Base-by-base conservation (phyloP, 2,888 invertebrate species). In the Zonitis immaculata region DNA sequence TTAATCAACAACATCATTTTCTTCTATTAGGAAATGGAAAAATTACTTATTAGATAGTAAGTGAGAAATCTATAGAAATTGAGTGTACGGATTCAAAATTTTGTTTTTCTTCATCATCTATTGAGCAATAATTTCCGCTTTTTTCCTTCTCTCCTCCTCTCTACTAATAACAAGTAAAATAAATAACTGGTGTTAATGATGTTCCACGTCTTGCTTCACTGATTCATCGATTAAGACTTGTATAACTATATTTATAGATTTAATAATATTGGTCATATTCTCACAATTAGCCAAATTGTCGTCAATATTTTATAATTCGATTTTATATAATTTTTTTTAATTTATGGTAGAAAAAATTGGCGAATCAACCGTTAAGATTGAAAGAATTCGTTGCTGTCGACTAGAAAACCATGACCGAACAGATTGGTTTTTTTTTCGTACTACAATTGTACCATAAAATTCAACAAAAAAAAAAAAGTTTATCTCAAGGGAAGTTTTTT, bases 221-320 rank as follows among this genome's bases (percentile, higher is more conserved):
- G 42, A 51, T 54, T 54, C 44, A 51, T 54, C 44, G 45, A 54
- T n/a, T n/a, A n/a, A n/a, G n/a, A n/a, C n/a, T n/a, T n/a, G n/a
- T n/a, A n/a, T n/a, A n/a, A n/a, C n/a, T n/a, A n/a, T n/a, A n/a
- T n/a, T n/a, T n/a, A n/a, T n/a, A n/a, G n/a, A n/a, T n/a, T n/a
- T n/a, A n/a, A n/a, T n/a, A n/a, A n/a, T 50, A 35, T 18, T 39
- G 35, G 42, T 30, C 18, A 43, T 20, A 44, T 54, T 54, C 54
- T 51, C 51, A 54, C 51, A 51, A 54, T 54, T n/a, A n/a, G n/a
- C n/a, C n/a, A n/a, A n/a, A n/a, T n/a, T n/a, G n/a, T n/a, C n/a
- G n/a, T n/a, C n/a, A n/a, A n/a, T n/a, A n/a, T n/a, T n/a, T n/a
- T n/a, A n/a, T n/a, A n/a, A n/a, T n/a, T n/a, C 3, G 22, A 22